Percentiles rank a stretch among this genome's conserved stretches.
Evolutionary conservation across 2,888 invertebrate genomes (phyloP).

Genomic region (Lepidochitona cinerea): DNA sequence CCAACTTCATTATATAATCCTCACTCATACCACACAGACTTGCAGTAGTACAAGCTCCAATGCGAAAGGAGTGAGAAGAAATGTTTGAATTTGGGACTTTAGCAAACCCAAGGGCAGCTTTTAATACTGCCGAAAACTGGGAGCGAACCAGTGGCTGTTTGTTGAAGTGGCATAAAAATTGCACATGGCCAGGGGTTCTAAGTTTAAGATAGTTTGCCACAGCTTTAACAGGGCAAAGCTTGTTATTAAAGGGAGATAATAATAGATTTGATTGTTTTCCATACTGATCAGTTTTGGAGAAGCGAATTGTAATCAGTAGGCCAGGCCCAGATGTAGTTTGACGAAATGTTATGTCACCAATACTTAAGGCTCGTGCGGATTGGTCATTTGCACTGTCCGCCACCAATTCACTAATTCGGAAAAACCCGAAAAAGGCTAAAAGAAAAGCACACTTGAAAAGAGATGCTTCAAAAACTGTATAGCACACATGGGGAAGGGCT

Average conservation of each 20-base stretch:
- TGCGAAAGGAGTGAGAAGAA: too few relatives aligned
- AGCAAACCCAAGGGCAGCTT: too few relatives aligned
- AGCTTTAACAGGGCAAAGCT: too few relatives aligned
- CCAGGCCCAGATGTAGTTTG: not conserved
- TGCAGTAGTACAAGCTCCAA: too few relatives aligned
- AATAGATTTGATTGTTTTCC: not conserved
- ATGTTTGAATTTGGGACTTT: too few relatives aligned
- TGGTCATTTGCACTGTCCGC: not conserved
- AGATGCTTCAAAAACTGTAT: not conserved
- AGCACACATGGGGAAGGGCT: not conserved
- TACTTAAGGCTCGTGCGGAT: not conserved
- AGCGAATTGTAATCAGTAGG: not conserved
- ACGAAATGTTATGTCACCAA: not conserved
- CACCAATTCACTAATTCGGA: not conserved
- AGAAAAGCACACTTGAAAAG: not conserved
- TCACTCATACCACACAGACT: too few relatives aligned
- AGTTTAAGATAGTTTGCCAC: too few relatives aligned
- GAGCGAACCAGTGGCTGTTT: too few relatives aligned
- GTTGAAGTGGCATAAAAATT: too few relatives aligned
- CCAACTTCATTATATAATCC: too few relatives aligned
- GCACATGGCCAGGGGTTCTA: too few relatives aligned
- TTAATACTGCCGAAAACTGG: too few relatives aligned
- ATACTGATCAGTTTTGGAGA: not conserved
- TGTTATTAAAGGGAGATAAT: not conserved
- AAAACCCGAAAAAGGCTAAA: conserved; percentile 4